Percentiles rank a stretch among this genome's conserved stretches.
These are phyloP conservation scores for Zophobas atratus DNA, from an alignment of 1,140 invertebrate genomes.

Conservation along the genomic window DNA sequence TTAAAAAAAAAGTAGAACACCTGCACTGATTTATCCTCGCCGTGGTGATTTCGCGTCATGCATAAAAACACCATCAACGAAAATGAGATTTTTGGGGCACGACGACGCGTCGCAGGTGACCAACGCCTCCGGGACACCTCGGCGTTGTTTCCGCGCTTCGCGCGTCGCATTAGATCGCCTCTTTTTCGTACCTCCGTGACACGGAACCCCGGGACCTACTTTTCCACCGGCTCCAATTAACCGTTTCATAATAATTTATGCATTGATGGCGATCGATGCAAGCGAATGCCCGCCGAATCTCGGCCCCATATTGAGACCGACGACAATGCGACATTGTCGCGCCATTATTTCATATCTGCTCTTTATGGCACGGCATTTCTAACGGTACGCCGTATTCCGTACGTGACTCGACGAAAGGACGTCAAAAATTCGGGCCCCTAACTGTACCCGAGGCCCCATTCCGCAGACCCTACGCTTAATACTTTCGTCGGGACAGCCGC, in stretches of 20 bases:
- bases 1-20: too few relatives aligned
- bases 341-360: constrained; percentile 17
- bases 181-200: constrained; percentile 19
- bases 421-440: constrained; percentile 34
- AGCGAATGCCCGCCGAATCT: constrained; percentile 5
- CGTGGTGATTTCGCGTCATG: too few relatives aligned
- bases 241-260: constrained; percentile 51
- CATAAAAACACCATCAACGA: too few relatives aligned
- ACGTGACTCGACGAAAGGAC: constrained; percentile 20
- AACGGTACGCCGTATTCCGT: constrained; percentile 28
- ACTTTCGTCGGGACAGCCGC: too few relatives aligned
- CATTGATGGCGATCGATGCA: constrained; percentile 25
- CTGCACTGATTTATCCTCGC: too few relatives aligned
- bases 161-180: background rate
- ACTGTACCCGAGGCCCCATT: constrained; percentile 7
- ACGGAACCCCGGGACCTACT: constrained; percentile 45
- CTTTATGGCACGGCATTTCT: constrained; percentile 33
- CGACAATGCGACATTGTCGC: background rate
- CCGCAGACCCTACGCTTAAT: background rate
- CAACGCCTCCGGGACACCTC: background rate
- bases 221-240: constrained; percentile 39
- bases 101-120: background rate
- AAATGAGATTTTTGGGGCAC: too few relatives aligned
- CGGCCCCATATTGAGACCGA: constrained; percentile 7
- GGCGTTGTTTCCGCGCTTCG: background rate